Percentiles rank a stretch among this genome's conserved stretches.
These are phyloP conservation scores for Neomonachus schauinslandi DNA, from an alignment of 2,113 vertebrate genomes.

Conservation along the genomic window DNA sequence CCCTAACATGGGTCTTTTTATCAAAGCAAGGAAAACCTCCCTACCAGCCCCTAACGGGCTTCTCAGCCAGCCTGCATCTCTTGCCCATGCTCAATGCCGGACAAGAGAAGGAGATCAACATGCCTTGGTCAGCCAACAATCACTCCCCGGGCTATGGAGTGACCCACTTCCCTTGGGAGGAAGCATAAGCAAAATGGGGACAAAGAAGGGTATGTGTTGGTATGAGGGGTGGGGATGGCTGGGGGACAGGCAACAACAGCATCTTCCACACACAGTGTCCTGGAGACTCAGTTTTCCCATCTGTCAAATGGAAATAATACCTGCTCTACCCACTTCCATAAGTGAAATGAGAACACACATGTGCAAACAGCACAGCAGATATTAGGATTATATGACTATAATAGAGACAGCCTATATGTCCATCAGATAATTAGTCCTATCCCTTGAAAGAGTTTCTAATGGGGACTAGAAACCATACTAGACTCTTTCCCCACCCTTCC, in stretches of 20 bases:
- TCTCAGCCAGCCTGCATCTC: neutral
- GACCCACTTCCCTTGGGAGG: neutral
- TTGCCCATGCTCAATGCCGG: neutral
- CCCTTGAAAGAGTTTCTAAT: neutral
- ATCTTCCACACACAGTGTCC: neutral
- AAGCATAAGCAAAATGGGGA: neutral
- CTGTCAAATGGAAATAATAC: neutral
- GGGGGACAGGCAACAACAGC: neutral
- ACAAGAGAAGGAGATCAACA: neutral
- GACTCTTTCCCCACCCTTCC: neutral
- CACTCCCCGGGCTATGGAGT: neutral
- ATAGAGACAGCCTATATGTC: neutral
- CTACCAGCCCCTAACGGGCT: no score
- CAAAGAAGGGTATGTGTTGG: neutral
- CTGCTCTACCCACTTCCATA: neutral
- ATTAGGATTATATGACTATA: neutral
- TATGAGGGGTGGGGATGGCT: neutral
- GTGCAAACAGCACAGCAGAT: neutral
- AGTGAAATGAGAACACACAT: neutral
- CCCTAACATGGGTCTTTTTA: neutral
- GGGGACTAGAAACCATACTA: neutral
- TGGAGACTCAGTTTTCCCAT: neutral
- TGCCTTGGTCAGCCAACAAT: neutral
- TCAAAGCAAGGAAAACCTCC: neutral
- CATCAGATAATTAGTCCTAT: neutral